Conservation (phyloP, 1,140 invertebrate species). For the Thalassaphorura encarpata region DNA sequence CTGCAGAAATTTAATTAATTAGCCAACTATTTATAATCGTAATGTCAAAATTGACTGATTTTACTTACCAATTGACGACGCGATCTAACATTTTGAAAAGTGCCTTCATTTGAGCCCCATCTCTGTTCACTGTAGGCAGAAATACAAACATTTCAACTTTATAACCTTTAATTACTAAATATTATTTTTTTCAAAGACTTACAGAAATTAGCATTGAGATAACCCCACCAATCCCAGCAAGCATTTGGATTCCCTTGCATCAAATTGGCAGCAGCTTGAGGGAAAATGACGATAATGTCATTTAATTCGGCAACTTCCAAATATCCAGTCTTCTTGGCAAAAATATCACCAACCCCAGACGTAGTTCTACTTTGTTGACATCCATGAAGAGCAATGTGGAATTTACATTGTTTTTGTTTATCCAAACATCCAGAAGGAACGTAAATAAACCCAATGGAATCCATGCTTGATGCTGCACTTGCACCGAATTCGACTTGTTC, state of each 20-base stretch:
- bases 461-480: slow-evolving; percentile 11
- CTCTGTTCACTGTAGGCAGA: too few species aligned
- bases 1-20: background rate
- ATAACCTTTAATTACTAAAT: too few species aligned
- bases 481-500: slow-evolving; percentile 35
- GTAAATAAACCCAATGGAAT: slow-evolving; percentile 36
- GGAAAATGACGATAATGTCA: slow-evolving; percentile 41
- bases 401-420: slow-evolving; percentile 34
- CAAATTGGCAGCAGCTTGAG: slow-evolving; percentile 35
- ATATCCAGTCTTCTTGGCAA: slow-evolving; percentile 38
- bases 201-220: slow-evolving; percentile 21
- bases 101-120: slow-evolving; percentile 23
- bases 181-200: slow-evolving; percentile 3
- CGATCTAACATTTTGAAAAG: slow-evolving; percentile 14
- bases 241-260: slow-evolving; percentile 34
- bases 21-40: background rate
- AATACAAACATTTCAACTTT: too few species aligned
- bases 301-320: slow-evolving; percentile 40
- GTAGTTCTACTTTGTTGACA: slow-evolving; percentile 37
- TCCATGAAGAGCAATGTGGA: slow-evolving; percentile 40
- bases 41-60: background rate
- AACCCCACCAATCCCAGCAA: slow-evolving; percentile 29
- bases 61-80: slow-evolving; percentile 18
- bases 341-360: slow-evolving; percentile 32
- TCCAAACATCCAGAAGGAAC: slow-evolving; percentile 35